Evolutionary conservation across 2,888 invertebrate genomes (phyloP), one percentile per base, ranked within the genome.

Genomic region (Archaeoteleia sp.): DNA sequence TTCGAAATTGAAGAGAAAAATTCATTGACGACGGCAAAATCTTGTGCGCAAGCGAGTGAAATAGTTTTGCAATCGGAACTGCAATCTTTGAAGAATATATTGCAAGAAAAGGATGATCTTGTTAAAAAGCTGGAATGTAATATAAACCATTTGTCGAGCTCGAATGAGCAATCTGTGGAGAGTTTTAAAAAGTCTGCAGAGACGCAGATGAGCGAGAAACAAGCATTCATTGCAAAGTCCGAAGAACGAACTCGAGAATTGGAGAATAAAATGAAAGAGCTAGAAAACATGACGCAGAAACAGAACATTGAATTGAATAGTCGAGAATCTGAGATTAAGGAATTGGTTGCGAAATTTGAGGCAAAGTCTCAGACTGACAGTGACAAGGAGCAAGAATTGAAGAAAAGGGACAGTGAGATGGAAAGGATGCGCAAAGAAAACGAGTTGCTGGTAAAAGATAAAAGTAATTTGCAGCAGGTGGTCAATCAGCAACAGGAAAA

Each of bases 301-400:
- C 87, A 87, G 25, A 86, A 86, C 78, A 82, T 85, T 20, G 88
- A 89, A 74, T 77, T 87, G 8, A 0, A 88, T 87, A 87, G 88
- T 80, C 87, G 89, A 77, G 87, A 88, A 72, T 85, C 86, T 1
- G 87, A 89, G 83, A 79, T 88, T 20, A 70, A 78, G 17, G 81
- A 85, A 74, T 75, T 86, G 5, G 74, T 78, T 86, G 1, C 82
- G 79, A 69, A 86, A 86, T 82, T 77, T 78, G 87, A 78, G 49
- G 78, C 77, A 42, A 65, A 70, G 6, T 70, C 61, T 4, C 63
- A 67, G 6, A 73, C 73, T 17, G 72, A 74, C 32, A 75, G 74
- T 12, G 46, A 77, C 10, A 74, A 73, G 39, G 77, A 75, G 30
- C 82, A 84, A 37, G 76, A 82, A 48, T 48, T 76, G 0, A 76